A percentile compares a stretch with the other conserved stretches of the same genome.
These are phyloP conservation scores for Tyrophagus putrescentiae DNA, from an alignment of 1,140 invertebrate species.

Conservation along the genomic window DNA sequence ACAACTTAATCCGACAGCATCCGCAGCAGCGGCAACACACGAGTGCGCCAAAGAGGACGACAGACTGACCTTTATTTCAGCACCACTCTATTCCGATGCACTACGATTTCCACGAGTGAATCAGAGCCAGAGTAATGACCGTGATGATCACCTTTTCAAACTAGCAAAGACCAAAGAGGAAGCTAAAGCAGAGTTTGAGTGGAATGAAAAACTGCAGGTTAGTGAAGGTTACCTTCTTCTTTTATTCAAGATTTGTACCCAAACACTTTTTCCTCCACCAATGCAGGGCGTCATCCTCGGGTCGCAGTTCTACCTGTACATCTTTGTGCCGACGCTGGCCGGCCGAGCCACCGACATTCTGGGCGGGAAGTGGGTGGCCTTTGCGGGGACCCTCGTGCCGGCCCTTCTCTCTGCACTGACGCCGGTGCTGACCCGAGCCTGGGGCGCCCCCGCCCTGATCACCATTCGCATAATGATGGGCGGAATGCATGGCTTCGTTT, in stretches of 20 bases:
- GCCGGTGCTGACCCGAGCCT: background rate
- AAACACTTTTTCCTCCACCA: background rate
- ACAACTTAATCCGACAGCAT: background rate
- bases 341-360: constrained; percentile 33
- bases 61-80: background rate
- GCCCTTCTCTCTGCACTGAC: background rate
- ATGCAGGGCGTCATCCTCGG: constrained; percentile 33
- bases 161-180: too few relatives aligned
- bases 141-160: background rate
- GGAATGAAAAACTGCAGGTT: constrained; percentile 13
- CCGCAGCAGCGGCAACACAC: background rate
- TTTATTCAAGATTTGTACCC: background rate
- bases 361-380: constrained; percentile 31
- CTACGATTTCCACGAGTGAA: background rate
- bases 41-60: background rate
- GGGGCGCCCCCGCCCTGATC: background rate
- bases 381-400: background rate
- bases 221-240: background rate
- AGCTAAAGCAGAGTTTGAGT: constrained; percentile 4
- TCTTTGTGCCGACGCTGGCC: constrained; percentile 30
- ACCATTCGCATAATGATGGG: constrained; percentile 7
- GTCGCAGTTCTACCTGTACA: constrained; percentile 38
- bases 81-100: too few relatives aligned
- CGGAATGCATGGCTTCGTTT: constrained; percentile 8
- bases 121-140: background rate